Base-by-base conservation (phyloP, 2,888 invertebrate genomes). In the Cataglyphis rosenhaueri region DNA sequence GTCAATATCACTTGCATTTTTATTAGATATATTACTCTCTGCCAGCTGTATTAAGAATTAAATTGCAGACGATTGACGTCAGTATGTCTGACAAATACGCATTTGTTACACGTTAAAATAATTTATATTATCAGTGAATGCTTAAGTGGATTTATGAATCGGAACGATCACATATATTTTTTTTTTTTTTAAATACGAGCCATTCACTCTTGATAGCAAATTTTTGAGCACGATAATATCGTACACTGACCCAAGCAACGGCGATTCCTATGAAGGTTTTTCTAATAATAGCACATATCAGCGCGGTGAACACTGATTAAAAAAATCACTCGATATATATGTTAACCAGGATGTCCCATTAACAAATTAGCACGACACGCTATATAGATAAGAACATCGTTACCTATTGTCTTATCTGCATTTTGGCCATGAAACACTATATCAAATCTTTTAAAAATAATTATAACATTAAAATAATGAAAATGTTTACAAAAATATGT, bases 311-410 rank as follows among this genome's bases (percentile, higher is more conserved):
- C 81, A 83, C 75, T 88, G 89, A 89, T 89, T 89, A 90, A 87
- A 90, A 86, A 83, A 87, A 86, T 85, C 78, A 52, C 70, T 66
- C 64, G 83, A 85, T 83, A 84, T 87, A 84, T 87, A 84, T 87
- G 84, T 70, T 85, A 78, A 85, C 76, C 91, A 91, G 91, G 91
- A 91, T 90, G 88, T 91, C 88, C 85, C 88, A 87, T 87, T 88
- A 87, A 91, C 89, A 86, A 90, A 91, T 92, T 89, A 86, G 85
- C 89, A 79, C 82, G 88, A 82, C 87, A 83, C 35, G 81, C 66
- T 83, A 85, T 87, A 82, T 71, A 89, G 89, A 89, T 89, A 89
- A 81, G 65, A 75, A 21, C 66, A 44, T 68, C 82, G 74, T 74
- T 70, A 66, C 82, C 18, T 21, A 21, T 21, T 64, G 61, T 66